Conservation (phyloP, 2,113 vertebrate genomes). For the Caracal caracal region DNA sequence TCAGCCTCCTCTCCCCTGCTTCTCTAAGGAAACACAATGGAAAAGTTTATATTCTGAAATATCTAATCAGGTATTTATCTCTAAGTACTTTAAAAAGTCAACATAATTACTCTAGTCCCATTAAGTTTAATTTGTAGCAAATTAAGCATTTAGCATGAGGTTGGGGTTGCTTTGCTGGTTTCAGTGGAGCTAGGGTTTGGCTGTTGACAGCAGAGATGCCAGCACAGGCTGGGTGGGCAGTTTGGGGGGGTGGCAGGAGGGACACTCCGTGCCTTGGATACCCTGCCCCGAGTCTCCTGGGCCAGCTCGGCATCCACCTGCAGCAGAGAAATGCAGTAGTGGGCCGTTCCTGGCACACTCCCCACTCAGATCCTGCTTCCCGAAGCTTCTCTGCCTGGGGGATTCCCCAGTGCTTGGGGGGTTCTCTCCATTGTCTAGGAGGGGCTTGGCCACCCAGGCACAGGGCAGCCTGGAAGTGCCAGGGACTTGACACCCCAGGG, state of each 20-base stretch:
- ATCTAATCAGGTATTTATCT: conserved; percentile 86
- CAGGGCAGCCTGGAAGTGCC: too few species aligned
- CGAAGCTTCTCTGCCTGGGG: too few species aligned
- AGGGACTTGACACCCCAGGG: background rate
- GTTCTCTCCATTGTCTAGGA: background rate
- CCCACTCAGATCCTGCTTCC: background rate
- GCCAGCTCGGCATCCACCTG: background rate
- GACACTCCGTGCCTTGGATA: fast-evolving
- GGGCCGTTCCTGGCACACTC: background rate
- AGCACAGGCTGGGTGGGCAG: background rate
- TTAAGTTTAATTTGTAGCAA: conserved; percentile 88
- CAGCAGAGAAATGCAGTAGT: background rate
- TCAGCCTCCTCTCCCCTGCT: background rate
- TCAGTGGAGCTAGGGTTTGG: conserved; percentile 72
- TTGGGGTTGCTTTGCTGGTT: conserved; percentile 76
- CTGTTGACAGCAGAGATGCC: conserved; percentile 61
- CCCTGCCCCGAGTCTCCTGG: fast-evolving
- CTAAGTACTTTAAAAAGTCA: conserved; percentile 87
- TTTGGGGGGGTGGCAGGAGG: too few species aligned
- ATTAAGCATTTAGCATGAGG: conserved; percentile 85
- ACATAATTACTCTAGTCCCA: conserved; percentile 86
- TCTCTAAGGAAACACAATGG: conserved; percentile 50
- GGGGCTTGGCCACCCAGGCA: fast-evolving
- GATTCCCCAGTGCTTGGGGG: background rate
- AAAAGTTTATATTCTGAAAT: conserved; percentile 67